Base-by-base conservation (phyloP, 2,797 vertebrate species). In the Pangasius larnaudii region DNA sequence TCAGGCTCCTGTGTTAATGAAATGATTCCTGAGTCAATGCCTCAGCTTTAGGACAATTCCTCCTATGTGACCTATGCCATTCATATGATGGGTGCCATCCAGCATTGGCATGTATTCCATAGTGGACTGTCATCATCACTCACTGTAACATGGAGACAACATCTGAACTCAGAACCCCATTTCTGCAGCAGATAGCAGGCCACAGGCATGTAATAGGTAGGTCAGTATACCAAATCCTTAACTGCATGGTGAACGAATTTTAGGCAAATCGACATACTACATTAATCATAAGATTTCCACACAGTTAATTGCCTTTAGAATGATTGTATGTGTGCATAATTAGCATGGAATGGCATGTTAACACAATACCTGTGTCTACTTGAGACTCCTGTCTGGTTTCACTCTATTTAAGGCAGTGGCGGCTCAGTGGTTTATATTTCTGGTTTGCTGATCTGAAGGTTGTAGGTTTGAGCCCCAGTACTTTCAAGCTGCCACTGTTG, bases 1-100 rank as follows among this genome's bases (percentile, higher is more conserved):
- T 88, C 53, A 90, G 85, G 59, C 42, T 79, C 71, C 88, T 91
- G 91, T 86, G 91, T 91, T 91, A 90, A 91, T 90, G 58, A 88
- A 79, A 33, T 69, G 83, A 87, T 91, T 84, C 81, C 65, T 74
- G 78, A 92, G 42, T 81, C 81, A 87, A 81, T 86, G 65, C 51
- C 56, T 77, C 18, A 74, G 71, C 69, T 84, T 65, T 58, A 19
- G 75, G 78, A 84, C 86, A 89, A 91, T 87, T 91, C 89, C 88
- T 86, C 83, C 39, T 69, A 85, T 87, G 83, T 87, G 71, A 63
- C 39, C 85, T 82, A 59, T 63, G 33, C 79, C 46, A 63, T 85
- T 74, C 36, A 85, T 56, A 86, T 58, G 46, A 87, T 86, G 42
- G 27, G 19, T 53, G 51, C 24, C 67, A 85, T 75, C 39, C 42